Conservation (phyloP, 2,113 vertebrate genomes). For the Desmodus rotundus region DNA sequence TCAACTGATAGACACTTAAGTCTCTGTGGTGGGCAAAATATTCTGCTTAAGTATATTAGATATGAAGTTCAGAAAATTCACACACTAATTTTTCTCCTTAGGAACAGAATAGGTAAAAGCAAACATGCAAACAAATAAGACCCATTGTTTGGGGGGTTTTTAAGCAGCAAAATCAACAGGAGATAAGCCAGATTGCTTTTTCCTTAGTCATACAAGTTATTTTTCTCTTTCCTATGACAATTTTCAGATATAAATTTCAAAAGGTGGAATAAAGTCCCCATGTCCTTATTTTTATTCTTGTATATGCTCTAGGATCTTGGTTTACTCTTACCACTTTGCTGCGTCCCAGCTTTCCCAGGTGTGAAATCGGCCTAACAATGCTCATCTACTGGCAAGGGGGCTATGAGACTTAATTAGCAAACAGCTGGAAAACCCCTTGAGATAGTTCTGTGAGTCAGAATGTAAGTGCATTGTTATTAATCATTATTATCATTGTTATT, state of each 20-base stretch:
- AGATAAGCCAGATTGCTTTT: not conserved
- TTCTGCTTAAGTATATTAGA: not conserved
- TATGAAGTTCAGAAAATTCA: slow-evolving; percentile 21
- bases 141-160: not conserved
- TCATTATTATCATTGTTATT: slow-evolving; percentile 74
- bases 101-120: not conserved
- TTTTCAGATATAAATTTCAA: not conserved
- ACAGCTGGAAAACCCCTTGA: slow-evolving; percentile 55
- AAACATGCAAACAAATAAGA: not conserved
- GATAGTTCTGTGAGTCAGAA: slow-evolving; percentile 50
- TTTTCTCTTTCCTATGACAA: not conserved
- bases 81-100: not conserved
- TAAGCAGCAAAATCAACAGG: not conserved
- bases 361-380: slow-evolving; percentile 9
- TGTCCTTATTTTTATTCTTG: not conserved
- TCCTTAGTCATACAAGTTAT: not conserved
- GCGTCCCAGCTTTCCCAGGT: slow-evolving; percentile 40
- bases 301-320: not conserved
- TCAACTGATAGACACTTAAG: not conserved
- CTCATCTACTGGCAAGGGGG: not conserved
- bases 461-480: slow-evolving; percentile 63
- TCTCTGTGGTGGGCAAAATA: not conserved
- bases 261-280: not conserved
- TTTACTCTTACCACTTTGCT: not conserved
- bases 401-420: slow-evolving; percentile 58